Percentiles rank a stretch among this genome's conserved stretches.
Conservation (phyloP, 2,888 invertebrate genomes). For the Ceramica pisi region DNA sequence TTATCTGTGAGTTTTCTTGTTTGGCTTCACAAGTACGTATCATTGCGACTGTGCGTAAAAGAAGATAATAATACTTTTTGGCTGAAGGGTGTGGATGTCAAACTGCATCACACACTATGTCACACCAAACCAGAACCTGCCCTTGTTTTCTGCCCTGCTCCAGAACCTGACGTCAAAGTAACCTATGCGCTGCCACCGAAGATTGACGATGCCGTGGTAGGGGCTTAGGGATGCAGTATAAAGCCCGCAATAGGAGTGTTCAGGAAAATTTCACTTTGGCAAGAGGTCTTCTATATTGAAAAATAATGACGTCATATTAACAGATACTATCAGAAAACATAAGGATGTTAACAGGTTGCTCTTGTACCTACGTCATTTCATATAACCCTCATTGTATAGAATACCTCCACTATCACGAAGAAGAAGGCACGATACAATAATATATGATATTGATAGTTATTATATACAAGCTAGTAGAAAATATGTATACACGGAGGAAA, state of each 20-base stretch:
- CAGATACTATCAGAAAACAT: too few species aligned
- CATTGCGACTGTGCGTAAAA: conserved; percentile 36
- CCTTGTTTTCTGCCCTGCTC: neutral
- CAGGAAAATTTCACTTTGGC: too few species aligned
- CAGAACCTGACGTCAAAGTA: neutral
- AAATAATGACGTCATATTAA: too few species aligned
- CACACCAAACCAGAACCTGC: neutral
- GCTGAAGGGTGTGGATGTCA: too few species aligned
- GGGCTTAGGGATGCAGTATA: neutral
- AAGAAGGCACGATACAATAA: neutral
- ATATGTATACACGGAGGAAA: too few species aligned
- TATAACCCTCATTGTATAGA: too few species aligned
- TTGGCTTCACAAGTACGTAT: conserved; percentile 43
- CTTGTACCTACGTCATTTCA: too few species aligned
- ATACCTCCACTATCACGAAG: neutral
- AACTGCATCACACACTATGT: neutral
- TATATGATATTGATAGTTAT: neutral
- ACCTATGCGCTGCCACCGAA: neutral
- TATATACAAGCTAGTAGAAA: too few species aligned
- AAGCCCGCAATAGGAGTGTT: neutral
- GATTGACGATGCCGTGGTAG: too few species aligned
- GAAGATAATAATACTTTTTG: conserved; percentile 22
- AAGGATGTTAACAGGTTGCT: too few species aligned
- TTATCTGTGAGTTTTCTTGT: conserved; percentile 44
- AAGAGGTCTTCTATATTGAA: too few species aligned